phyloP scores from a whole-genome alignment of 2,888 invertebrate species.

The Agriotes lineatus region DNA sequence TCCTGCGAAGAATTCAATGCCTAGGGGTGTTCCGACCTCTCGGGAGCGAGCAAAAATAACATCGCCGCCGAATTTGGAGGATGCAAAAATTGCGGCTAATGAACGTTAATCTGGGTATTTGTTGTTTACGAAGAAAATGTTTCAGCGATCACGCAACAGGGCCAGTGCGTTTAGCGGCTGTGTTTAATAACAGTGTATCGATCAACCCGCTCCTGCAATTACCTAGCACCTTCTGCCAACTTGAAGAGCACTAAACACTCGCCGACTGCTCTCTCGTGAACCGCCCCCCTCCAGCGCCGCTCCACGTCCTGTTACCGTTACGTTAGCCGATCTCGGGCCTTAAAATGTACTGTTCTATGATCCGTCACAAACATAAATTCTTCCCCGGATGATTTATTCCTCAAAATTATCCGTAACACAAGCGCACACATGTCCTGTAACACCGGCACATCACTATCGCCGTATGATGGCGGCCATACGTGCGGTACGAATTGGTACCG shows the following conservation, averaged over 20 bases:
- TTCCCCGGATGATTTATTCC: conserved; percentile 47
- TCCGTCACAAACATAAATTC: conserved; percentile 49
- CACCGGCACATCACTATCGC: conserved; percentile 43
- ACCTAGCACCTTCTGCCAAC: conserved; percentile 56
- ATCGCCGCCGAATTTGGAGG: not conserved
- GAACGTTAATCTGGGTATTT: conserved; percentile 37
- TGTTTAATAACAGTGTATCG: conserved; percentile 58
- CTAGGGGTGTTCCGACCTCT: not conserved
- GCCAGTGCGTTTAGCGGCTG: conserved; percentile 55
- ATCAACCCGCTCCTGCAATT: conserved; percentile 58
- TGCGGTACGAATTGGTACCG: conserved; percentile 32
- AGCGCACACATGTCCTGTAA: conserved; percentile 46
- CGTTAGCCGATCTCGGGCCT: conserved; percentile 27
- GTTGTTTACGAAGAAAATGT: conserved; percentile 41
- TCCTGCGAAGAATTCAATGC: not conserved
- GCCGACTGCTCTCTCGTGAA: conserved; percentile 48
- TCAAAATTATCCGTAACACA: conserved; percentile 50
- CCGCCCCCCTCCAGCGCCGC: conserved; percentile 31
- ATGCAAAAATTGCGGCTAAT: conserved; percentile 32
- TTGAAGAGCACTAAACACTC: conserved; percentile 49
- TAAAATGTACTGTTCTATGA: conserved; percentile 49
- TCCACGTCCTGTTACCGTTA: conserved; percentile 35
- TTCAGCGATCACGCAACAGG: conserved; percentile 45
- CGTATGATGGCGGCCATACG: conserved; percentile 26
- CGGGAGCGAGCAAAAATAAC: not conserved